Evolutionary conservation across 2,888 invertebrate species (phyloP), one percentile per base, ranked within the genome.

Genomic region (Camponotus fellah): DNA sequence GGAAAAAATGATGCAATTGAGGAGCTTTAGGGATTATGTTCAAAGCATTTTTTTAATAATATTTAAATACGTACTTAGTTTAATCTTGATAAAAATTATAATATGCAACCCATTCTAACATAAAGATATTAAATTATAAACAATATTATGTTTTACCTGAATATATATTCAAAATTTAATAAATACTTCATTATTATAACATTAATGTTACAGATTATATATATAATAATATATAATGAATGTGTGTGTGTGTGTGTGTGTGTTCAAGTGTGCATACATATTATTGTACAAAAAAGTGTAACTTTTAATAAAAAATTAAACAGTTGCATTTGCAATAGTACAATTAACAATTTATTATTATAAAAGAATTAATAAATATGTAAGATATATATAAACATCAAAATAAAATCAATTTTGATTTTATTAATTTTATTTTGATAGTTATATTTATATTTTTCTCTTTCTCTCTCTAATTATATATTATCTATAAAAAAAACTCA

Each of bases 11-110:
- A 26, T 12, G 6, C 0, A 10, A 6, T 10, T 60, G 26, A 58
- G 40, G 40, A 72, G 5, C 3, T 32, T 10, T 40, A 9, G 10
- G 58, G 17, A 9, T 72, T 71, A 17, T 64, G 26, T 49, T 81
- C 72, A 64, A 71, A 69, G 58, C 58, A 79, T 71, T 3, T 26
- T 40, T 26, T 26, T 2, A 26, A 26, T 77, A 49, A 60, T 14
- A 62, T 62, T 74, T 49, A 40, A 32, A 71, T 14, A 62, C 62
- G 65, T 88, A 85, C 89, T 87, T 87, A 89, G 66, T 82, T 76
- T 85, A 89, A 87, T 75, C 66, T 64, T 21, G 34, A 79, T 80
- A 56, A 86, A 53, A 83, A 66, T 77, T 82, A 71, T 81, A 83
- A 74, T 66, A 85, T n/a, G 53, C 40, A 80, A 49, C 8, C 8